Base-by-base conservation (phyloP, 2,888 invertebrate species). In the Beris morrisii region DNA sequence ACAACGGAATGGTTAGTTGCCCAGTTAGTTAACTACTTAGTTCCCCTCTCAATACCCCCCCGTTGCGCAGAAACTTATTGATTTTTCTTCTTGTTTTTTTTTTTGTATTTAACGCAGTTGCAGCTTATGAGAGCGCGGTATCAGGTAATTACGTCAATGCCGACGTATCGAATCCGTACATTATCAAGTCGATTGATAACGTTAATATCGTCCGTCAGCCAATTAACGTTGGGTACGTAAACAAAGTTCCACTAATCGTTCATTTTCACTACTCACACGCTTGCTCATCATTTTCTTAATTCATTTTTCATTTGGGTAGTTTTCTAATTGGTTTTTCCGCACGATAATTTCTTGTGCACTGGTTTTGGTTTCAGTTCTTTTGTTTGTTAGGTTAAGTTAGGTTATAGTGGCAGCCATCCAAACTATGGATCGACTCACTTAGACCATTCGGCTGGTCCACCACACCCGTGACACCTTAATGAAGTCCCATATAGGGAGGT, bases 201-300 rank as follows among this genome's bases (percentile, higher is more conserved):
- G 81, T 86, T n/a, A 84, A 84, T 73, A 86, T 87, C 71, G 83
- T 84, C 66, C 80, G 85, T 69, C 86, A 86, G 72, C 87, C 87
- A 13, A 83, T 87, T 63, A 86, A 87, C 75, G 85, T 86, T 72
- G 87, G 87, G 87, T 87, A 83, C 81, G 84, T 82, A 54, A 9
- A 53, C 9, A 38, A 38, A 38, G 9, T 38, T 38, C 22, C 2
- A 22, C 22, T 22, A 2, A 22, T 2, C n/a, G n/a, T n/a, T n/a
- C n/a, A n/a, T n/a, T n/a, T 22, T 22, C 22, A 22, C 22, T 22
- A 22, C 22, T 22, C 1, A 22, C 1, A 22, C 3, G 22, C 22
- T 22, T 22, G 22, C 22, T 44, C 44, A 44, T 44, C 44, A 12
- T 44, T 44, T 44, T 44, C 11, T 44, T 44, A 12, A 44, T 44